phyloP scores from a whole-genome alignment of 2,113 vertebrate species.

The Saguinus midas region DNA sequence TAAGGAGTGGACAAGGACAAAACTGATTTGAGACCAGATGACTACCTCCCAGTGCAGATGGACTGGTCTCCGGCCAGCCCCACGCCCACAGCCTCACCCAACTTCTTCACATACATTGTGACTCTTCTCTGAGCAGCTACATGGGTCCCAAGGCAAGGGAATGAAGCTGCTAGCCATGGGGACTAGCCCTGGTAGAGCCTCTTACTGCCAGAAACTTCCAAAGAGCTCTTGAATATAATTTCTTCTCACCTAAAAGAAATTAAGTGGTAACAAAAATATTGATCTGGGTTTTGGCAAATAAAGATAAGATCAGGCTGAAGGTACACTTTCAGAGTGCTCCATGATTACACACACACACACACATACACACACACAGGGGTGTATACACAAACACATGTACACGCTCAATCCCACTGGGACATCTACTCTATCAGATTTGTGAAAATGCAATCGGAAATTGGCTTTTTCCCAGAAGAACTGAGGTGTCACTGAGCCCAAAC shows the following conservation, averaged over 20 bases:
- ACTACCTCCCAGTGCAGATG: not conserved
- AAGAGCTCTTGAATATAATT: not conserved
- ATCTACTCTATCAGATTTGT: not conserved
- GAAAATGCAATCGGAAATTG: not conserved
- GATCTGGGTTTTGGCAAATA: not conserved
- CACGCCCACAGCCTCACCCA: fast-evolving
- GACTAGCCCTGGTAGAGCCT: not conserved
- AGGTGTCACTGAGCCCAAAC: not conserved
- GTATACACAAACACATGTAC: no score
- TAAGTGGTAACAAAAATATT: not conserved
- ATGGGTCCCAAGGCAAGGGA: not conserved
- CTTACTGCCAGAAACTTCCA: not conserved
- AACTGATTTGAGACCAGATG: not conserved
- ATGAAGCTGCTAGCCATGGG: not conserved
- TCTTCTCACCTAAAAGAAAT: not conserved
- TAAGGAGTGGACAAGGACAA: not conserved
- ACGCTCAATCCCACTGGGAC: not conserved
- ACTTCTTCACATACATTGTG: not conserved
- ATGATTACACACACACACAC: not conserved
- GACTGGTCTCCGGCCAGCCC: not conserved
- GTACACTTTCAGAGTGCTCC: not conserved
- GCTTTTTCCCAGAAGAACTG: not conserved
- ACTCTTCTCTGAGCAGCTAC: not conserved
- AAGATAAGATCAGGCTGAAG: not conserved
- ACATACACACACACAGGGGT: not conserved